A percentile compares a stretch with the other conserved stretches of the same genome.
Evolutionary conservation across 1,140 invertebrate species (phyloP).

Genomic region (Theocolax elegans): DNA sequence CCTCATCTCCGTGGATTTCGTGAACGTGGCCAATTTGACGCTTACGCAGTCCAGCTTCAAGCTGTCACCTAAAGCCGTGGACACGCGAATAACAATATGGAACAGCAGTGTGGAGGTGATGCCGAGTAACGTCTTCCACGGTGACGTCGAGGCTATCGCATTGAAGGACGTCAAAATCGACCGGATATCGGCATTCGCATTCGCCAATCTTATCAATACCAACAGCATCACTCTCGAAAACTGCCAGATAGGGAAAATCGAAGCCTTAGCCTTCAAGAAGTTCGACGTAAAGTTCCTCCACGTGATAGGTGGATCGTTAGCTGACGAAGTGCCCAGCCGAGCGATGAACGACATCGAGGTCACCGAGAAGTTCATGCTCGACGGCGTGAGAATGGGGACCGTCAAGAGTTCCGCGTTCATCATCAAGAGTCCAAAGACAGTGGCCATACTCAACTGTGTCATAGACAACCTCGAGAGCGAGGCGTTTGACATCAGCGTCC

Average conservation of each 20-base stretch:
- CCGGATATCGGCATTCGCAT: constrained; percentile 76
- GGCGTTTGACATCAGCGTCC: constrained; percentile 72
- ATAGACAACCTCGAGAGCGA: constrained; percentile 73
- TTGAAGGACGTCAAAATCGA: constrained; percentile 73
- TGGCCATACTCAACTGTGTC: constrained; percentile 73
- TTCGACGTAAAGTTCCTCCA: constrained; percentile 75
- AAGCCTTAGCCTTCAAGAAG: constrained; percentile 82
- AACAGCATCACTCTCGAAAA: constrained; percentile 64
- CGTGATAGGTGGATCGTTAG: constrained; percentile 70
- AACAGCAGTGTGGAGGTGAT: constrained; percentile 70
- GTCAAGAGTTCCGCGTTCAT: constrained; percentile 70
- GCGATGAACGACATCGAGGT: constrained; percentile 80
- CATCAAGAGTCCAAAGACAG: constrained; percentile 69
- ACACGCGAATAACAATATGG: constrained; percentile 57
- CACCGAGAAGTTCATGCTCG: constrained; percentile 70
- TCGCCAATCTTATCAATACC: constrained; percentile 74
- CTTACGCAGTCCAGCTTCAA: constrained; percentile 62
- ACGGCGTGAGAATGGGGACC: constrained; percentile 61
- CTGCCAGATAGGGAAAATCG: constrained; percentile 70
- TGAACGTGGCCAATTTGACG: constrained; percentile 65
- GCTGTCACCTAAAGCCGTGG: constrained; percentile 50
- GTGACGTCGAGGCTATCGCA: constrained; percentile 75
- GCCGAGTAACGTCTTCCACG: constrained; percentile 76
- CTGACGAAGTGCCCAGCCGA: constrained; percentile 72
- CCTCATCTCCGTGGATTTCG: constrained; percentile 65